Conservation (phyloP, 2,797 vertebrate species). For the Denticeps clupeoides region DNA sequence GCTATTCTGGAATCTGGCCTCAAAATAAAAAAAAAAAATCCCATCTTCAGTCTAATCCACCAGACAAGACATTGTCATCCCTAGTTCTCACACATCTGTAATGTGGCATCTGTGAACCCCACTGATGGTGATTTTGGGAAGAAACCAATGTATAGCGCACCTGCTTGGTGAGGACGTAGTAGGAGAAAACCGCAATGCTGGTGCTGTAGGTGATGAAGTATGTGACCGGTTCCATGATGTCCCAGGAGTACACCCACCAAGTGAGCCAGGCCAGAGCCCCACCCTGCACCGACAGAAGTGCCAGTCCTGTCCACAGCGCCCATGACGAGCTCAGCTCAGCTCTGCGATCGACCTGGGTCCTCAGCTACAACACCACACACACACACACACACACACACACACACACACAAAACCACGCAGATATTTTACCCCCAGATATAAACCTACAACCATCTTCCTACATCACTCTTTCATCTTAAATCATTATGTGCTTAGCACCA, state of each 20-base stretch:
- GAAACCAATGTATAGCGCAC: slow-evolving; percentile 43
- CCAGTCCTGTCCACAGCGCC: slow-evolving; percentile 74
- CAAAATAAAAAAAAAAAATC: too few relatives aligned
- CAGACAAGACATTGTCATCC: too few relatives aligned
- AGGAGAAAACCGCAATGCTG: slow-evolving; percentile 78
- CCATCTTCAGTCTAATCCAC: too few relatives aligned
- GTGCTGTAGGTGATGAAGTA: slow-evolving; percentile 87
- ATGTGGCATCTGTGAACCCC: too few relatives aligned
- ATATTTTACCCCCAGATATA: too few relatives aligned
- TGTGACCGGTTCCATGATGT: slow-evolving; percentile 91
- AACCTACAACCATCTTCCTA: too few relatives aligned
- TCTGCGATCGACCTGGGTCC: slow-evolving; percentile 49
- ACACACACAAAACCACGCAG: neutral
- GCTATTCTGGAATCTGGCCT: too few relatives aligned
- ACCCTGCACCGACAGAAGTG: slow-evolving; percentile 77
- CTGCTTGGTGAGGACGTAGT: slow-evolving; percentile 83
- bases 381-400: neutral
- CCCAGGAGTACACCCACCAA: slow-evolving; percentile 97
- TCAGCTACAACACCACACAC: slow-evolving; percentile 53
- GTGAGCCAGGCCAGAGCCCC: slow-evolving; percentile 88
- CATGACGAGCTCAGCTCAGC: slow-evolving; percentile 59
- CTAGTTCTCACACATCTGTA: too few relatives aligned
- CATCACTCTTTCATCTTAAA: too few relatives aligned
- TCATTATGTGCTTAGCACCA: too few relatives aligned
- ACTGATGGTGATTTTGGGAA: too few relatives aligned